Evolutionary conservation across 1,140 invertebrate genomes (phyloP).

Genomic region (Dendroctonus ponderosae): DNA sequence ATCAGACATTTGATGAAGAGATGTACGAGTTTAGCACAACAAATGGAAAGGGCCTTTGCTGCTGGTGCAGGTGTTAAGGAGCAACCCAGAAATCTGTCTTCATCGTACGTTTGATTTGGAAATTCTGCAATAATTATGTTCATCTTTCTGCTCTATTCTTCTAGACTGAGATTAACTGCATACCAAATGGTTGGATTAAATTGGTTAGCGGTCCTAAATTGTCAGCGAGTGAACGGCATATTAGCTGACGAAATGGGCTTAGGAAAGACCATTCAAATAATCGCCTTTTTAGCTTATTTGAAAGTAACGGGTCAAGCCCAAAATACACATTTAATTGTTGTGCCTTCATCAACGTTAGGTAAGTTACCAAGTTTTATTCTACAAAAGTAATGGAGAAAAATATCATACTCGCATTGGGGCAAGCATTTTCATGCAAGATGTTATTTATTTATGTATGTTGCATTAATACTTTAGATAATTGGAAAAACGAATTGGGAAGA

Average conservation of each 20-base stretch:
- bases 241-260: slow-evolving; percentile 89
- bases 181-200: slow-evolving; percentile 95
- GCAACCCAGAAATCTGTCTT: slow-evolving; percentile 62
- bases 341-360: slow-evolving; percentile 89
- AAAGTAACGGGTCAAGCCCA: slow-evolving; percentile 70
- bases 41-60: slow-evolving; percentile 71
- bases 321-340: slow-evolving; percentile 84
- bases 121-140: background rate
- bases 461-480: slow-evolving; percentile 68
- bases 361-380: slow-evolving; percentile 34
- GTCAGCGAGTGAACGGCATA: slow-evolving; percentile 90
- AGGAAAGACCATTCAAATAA: slow-evolving; percentile 90
- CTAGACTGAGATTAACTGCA: slow-evolving; percentile 70
- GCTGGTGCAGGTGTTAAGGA: slow-evolving; percentile 65
- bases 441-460: no score
- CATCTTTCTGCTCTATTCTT: slow-evolving; percentile 20
- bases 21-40: slow-evolving; percentile 67
- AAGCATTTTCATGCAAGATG: no score
- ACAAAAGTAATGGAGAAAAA: no score
- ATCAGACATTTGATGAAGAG: slow-evolving; percentile 72
- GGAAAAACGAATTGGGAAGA: slow-evolving; percentile 77
- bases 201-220: slow-evolving; percentile 88
- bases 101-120: slow-evolving; percentile 50
- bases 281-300: slow-evolving; percentile 85
- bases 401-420: no score